Conservation (phyloP, 30 jellyfish, hydroid and myxozoan species). For the Aurelia aurita region DNA sequence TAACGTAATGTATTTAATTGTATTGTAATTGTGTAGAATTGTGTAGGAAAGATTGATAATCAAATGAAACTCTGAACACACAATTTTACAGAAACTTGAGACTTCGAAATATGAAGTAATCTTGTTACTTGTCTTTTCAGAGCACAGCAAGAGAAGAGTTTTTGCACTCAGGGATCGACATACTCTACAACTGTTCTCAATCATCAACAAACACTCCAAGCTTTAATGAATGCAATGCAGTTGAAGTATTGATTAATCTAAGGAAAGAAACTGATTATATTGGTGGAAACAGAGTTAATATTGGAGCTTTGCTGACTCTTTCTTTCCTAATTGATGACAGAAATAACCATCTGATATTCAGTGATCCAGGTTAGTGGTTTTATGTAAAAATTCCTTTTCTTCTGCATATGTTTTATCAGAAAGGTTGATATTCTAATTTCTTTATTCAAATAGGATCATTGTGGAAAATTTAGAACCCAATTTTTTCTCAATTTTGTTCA, state of each 20-base stretch:
- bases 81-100: too few relatives aligned
- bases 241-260: slow-evolving; percentile 59
- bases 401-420: background rate
- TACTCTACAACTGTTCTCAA: slow-evolving; percentile 80
- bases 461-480: too few relatives aligned
- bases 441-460: too few relatives aligned
- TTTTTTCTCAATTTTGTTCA: too few relatives aligned
- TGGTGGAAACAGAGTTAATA: slow-evolving; percentile 85
- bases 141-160: slow-evolving; percentile 90
- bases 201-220: slow-evolving; percentile 50
- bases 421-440: background rate
- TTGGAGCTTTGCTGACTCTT: slow-evolving; percentile 72
- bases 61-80: too few relatives aligned
- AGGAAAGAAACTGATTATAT: slow-evolving; percentile 79
- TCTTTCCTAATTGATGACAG: slow-evolving; percentile 85
- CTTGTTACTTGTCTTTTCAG: slow-evolving; percentile 17
- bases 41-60: too few relatives aligned
- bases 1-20: too few relatives aligned
- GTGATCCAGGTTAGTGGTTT: slow-evolving; percentile 49
- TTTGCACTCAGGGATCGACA: slow-evolving; percentile 73
- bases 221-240: slow-evolving; percentile 71
- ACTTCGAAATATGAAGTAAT: background rate
- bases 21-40: too few relatives aligned
- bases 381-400: background rate
- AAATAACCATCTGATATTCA: slow-evolving; percentile 65